These are phyloP conservation scores for Trididemnum clinides DNA, from an alignment of 23 tunicate species.

Conservation along the genomic window DNA sequence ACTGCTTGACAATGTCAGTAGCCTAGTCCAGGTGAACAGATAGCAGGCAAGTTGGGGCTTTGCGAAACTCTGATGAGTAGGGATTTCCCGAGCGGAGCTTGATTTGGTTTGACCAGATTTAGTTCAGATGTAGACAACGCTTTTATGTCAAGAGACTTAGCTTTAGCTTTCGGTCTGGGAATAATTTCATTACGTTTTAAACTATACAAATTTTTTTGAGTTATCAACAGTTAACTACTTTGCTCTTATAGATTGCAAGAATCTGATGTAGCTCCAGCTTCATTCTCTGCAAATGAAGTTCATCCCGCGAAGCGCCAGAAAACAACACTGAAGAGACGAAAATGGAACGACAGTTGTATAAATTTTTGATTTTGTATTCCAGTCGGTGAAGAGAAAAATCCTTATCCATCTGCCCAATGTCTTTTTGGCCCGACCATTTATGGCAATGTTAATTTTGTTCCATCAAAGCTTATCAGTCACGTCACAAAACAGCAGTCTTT, in stretches of 20 bases:
- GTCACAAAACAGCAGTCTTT: slow-evolving; percentile 8
- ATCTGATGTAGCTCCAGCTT: not conserved
- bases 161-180: not conserved
- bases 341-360: too few relatives aligned
- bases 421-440: too few relatives aligned
- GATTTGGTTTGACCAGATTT: not conserved
- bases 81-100: not conserved
- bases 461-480: slow-evolving; percentile 33
- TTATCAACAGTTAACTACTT: not conserved
- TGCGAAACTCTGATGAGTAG: not conserved
- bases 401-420: slow-evolving; percentile 28
- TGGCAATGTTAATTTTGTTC: slow-evolving; percentile 3
- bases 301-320: not conserved
- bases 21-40: not conserved
- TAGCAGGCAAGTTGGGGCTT: not conserved
- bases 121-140: not conserved
- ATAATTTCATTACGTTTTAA: too few relatives aligned
- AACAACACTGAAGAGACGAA: not conserved
- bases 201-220: not conserved
- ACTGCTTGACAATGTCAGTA: not conserved
- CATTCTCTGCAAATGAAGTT: not conserved
- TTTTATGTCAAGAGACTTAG: not conserved
- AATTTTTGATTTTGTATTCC: slow-evolving; percentile 2
- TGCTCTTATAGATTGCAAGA: not conserved
- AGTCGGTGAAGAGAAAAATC: not conserved